phyloP scores from a whole-genome alignment of 2,797 vertebrate genomes.

The Bucorvus abyssinicus region DNA sequence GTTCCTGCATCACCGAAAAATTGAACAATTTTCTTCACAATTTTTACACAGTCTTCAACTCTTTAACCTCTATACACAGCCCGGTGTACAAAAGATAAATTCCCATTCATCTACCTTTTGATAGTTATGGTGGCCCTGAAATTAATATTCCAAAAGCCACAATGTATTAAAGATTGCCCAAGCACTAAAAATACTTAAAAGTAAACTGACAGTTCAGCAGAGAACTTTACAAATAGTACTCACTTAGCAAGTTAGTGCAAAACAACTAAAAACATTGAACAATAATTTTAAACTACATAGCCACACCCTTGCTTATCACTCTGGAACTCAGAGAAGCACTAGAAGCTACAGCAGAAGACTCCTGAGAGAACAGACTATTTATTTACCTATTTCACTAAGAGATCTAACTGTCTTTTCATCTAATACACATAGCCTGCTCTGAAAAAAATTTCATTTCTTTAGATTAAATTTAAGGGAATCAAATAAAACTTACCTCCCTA shows the following conservation, averaged over 20 bases:
- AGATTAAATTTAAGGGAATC: background rate
- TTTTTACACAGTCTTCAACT: background rate
- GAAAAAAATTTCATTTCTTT: background rate
- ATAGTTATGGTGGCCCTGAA: background rate
- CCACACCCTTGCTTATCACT: background rate
- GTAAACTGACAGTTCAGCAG: background rate
- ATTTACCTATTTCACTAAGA: background rate
- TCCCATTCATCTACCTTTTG: background rate
- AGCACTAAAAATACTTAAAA: background rate
- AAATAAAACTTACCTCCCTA: slow-evolving; percentile 83
- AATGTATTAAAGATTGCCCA: background rate
- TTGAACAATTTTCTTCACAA: background rate
- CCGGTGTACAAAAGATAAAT: background rate
- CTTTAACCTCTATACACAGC: background rate
- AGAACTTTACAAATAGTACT: background rate
- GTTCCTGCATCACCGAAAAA: background rate
- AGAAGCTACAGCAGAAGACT: background rate
- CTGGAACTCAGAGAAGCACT: background rate
- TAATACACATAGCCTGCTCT: background rate
- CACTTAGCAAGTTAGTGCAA: background rate
- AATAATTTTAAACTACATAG: background rate
- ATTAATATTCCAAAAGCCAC: background rate
- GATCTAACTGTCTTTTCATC: background rate
- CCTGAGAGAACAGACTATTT: background rate
- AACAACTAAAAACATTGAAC: background rate